Conservation (phyloP, 2,797 vertebrate species). For the Sardinella longiceps region DNA sequence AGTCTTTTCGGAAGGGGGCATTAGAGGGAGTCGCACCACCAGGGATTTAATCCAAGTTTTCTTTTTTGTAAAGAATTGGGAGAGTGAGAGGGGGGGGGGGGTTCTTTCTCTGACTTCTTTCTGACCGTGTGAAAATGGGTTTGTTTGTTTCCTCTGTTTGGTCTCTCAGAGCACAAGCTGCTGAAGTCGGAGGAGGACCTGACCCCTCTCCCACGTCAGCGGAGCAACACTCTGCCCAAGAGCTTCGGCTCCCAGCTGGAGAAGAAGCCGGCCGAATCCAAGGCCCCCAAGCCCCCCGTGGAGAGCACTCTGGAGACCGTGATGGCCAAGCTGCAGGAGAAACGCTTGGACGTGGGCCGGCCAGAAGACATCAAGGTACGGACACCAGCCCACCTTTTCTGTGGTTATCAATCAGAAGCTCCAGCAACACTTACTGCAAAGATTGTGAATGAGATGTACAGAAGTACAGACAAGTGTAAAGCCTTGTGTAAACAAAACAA, state of each 20-base stretch:
- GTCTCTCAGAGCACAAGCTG: slow-evolving; percentile 84
- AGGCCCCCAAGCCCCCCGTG: slow-evolving; percentile 82
- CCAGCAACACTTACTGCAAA: neutral
- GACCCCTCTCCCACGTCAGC: slow-evolving; percentile 86
- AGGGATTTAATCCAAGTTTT: neutral
- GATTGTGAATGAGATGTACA: neutral
- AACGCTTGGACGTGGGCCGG: slow-evolving; percentile 83
- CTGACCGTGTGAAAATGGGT: neutral
- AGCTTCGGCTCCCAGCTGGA: slow-evolving; percentile 97
- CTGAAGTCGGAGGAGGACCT: slow-evolving; percentile 92
- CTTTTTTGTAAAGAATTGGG: too few species aligned
- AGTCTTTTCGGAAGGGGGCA: neutral
- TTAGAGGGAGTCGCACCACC: slow-evolving; percentile 5
- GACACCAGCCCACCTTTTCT: neutral
- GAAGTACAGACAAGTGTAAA: neutral
- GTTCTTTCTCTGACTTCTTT: neutral
- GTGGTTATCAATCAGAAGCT: neutral
- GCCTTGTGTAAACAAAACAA: slow-evolving; percentile 37
- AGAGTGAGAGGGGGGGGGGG: too few species aligned
- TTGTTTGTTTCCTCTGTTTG: slow-evolving; percentile 27
- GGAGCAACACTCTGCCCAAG: slow-evolving; percentile 96
- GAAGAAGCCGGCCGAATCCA: slow-evolving; percentile 85
- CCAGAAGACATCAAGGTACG: slow-evolving; percentile 94
- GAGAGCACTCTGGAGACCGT: slow-evolving; percentile 89
- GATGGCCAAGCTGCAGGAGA: slow-evolving; percentile 91